phyloP scores from a whole-genome alignment of 2,113 vertebrate genomes.

The Gavia stellata region DNA sequence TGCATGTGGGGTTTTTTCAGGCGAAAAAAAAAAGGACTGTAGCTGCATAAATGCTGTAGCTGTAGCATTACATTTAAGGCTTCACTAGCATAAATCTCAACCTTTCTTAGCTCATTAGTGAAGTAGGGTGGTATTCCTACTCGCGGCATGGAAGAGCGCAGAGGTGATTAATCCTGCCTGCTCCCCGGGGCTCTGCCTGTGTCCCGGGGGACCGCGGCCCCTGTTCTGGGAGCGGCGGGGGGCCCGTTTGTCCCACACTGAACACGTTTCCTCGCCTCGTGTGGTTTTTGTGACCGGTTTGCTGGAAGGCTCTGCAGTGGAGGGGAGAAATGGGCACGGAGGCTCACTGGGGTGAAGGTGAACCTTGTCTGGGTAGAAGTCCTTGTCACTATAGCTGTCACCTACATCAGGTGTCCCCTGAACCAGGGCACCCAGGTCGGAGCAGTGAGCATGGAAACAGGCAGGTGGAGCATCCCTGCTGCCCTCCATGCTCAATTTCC shows the following conservation, averaged over 20 bases:
- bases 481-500: not conserved
- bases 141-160: not conserved
- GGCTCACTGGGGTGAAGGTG: not conserved
- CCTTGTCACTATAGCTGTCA: not conserved
- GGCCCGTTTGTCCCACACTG: not conserved
- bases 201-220: not conserved
- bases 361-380: not conserved
- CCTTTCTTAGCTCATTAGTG: not conserved
- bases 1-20: not conserved
- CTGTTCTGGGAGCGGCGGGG: not conserved
- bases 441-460: not conserved
- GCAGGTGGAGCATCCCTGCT: not conserved
- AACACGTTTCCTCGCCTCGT: not conserved
- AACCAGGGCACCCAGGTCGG: not conserved
- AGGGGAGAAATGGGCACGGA: not conserved
- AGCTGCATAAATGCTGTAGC: not conserved
- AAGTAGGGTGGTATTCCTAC: not conserved
- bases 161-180: not conserved
- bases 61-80: not conserved
- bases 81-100: not conserved
- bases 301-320: not conserved
- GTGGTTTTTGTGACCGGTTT: not conserved
- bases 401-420: not conserved
- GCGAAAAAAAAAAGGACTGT: fast-evolving
- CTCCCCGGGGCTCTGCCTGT: not conserved